Evolutionary conservation across 2,797 vertebrate species (phyloP), one percentile per base, ranked within the genome.

Genomic region (Leptodactylus fallax): DNA sequence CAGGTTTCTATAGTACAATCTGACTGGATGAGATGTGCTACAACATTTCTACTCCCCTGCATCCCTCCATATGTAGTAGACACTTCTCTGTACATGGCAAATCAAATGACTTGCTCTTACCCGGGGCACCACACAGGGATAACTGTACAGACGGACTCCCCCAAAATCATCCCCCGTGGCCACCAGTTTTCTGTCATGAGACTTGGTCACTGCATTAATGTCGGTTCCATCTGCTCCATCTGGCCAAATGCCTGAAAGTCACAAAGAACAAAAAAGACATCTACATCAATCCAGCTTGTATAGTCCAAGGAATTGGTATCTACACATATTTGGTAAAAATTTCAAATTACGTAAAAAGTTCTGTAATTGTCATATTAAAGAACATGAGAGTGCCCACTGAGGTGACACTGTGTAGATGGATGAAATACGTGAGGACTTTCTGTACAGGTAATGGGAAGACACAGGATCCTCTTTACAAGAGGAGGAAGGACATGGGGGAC

Each of bases 191-290:
- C 93, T 86, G 14, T 96, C 93, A 71, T 97, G 95, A 91, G 97
- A 98, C 90, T 95, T 93, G 90, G 95, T 96, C 91, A 95, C 96
- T 0, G 96, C 96, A 8, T 98, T 98, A 90, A 98, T 96, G 90
- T 98, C 97, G 0, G 97, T 98, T 23, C 97, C 97, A n/a, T 98
- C 97, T 0, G 96, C 96, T 3, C 97, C 96, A 7, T 98, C 97
- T 0, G 95, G 95, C 96, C 96, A 96, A 88, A 96, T 94, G 19
- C 96, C 96, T 93, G 89, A 25, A 71, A 23, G 58, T 19, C 23
- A 84, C 53, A 85, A 23, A 87, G 23, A 71, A 1, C 5, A 23
- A 16, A 53, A 25, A 17, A 74, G 25, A 10, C 16, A 12, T 56
- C 77, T 23, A n/a, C 10, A 23, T n/a, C 19, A 7, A 65, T 23